Base-by-base conservation (phyloP, 2,888 invertebrate genomes). In the Lucinisca nassula region DNA sequence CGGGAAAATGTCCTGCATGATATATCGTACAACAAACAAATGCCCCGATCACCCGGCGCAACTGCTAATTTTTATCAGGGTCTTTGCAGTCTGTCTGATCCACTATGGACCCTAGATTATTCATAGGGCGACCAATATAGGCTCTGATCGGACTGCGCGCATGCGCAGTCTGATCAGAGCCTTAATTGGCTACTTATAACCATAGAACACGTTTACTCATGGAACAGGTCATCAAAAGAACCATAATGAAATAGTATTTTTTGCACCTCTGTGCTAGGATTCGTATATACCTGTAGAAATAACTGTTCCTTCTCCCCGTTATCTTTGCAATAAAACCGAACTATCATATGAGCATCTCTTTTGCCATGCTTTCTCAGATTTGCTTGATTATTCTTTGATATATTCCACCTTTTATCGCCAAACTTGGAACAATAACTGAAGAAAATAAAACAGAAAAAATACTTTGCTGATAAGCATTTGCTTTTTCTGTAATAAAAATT, bases 311-410 rank as follows among this genome's bases (percentile, higher is more conserved):
- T 17, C 30, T 35, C 1, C 35, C 45, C 8, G 6, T 35, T 35
- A 21, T 35, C 35, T 1, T 67, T 17, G 35, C 67, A 67, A 67
- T 67, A 67, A 67, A 67, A 32, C 35, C 67, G 14, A 67, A 67
- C 32, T 67, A 67, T 67, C 67, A 67, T 67, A 32, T 67, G 32
- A 17, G 21, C 35, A 67, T 67, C 67, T 67, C 67, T 35, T 17
- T 67, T 10, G 67, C 67, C 8, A 35, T 4, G 32, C 32, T 67
- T 67, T 35, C 35, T 35, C 10, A 67, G 32, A 67, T 67, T 35
- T 27, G 24, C 67, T 67, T 67, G 67, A 67, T 67, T 67, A 67
- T 35, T 35, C 35, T 21, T 67, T 67, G 67, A 67, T 67, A 67
- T 17, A 35, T 67, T 35, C 21, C 67, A 67, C 67, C 67, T 67